Evolutionary conservation across 2,888 invertebrate species (phyloP), one percentile per base, ranked within the genome.

Genomic region (Hirtodrosophila cameraria): DNA sequence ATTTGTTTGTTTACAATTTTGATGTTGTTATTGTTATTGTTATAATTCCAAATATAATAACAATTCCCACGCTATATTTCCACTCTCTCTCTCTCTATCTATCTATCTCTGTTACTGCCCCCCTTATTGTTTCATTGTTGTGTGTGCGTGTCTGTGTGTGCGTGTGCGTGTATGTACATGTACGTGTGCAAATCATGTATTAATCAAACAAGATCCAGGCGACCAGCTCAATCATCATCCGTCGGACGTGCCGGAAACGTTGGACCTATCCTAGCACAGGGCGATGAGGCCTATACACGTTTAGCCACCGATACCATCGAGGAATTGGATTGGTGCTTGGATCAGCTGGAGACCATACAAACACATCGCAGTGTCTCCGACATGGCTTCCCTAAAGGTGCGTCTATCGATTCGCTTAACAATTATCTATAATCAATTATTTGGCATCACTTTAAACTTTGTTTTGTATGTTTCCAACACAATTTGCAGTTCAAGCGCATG

Each of bases 291-390:
- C 88, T 97, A 97, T 92, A 95, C 96, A 93, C 97, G 97, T 92
- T 92, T 98, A 91, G 98, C 98, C 59, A 92, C 97, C 91, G 98
- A 99, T 91, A 99, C 99, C 38, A 95, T 99, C 92, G 99, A 99
- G 91, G 99, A 99, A 92, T 93, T 99, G 92, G 99, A 99, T 92
- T 99, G 99, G 99, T 99, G 99, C 91, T 93, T 99, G 92, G 99
- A 99, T 93, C 99, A 99, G 93, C 93, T 99, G 92, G 99, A 99
- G 93, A 99, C 98, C 78, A 99, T 99, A 91, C 99, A 99, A 93
- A 99, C 99, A 66, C 99, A 99, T 92, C 95, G 99, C 90, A 99
- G 98, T 88, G 99, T 99, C 86, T 98, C 98, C 72, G 99, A 99
- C 92, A 99, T 99, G 99, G 99, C 99, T 89, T 98, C 99, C 81